Conservation (phyloP, 2,797 vertebrate genomes). For the Borostomias antarcticus region DNA sequence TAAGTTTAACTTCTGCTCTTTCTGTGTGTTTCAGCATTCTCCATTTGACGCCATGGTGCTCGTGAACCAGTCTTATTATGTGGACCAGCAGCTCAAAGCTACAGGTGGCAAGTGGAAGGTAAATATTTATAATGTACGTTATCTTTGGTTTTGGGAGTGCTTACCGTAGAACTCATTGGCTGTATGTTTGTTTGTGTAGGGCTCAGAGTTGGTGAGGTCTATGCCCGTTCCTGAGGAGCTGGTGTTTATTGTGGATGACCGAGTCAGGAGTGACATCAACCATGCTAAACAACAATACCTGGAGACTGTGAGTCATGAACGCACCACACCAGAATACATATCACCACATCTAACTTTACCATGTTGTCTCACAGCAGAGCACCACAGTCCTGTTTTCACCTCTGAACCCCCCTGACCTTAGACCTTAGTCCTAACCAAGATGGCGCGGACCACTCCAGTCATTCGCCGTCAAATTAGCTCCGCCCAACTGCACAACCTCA, state of each 20-base stretch:
- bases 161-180: neutral
- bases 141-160: neutral
- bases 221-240: conserved; percentile 86
- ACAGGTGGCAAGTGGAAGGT: conserved; percentile 93
- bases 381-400: too few relatives aligned
- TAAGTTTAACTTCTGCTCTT: too few relatives aligned
- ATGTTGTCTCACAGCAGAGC: too few relatives aligned
- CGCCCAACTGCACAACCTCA: too few relatives aligned
- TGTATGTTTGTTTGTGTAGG: conserved; percentile 67
- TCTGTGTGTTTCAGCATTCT: conserved; percentile 83
- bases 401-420: too few relatives aligned
- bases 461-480: too few relatives aligned
- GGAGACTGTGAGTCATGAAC: conserved; percentile 73
- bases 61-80: conserved; percentile 77
- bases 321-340: neutral
- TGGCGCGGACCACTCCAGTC: too few relatives aligned
- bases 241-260: conserved; percentile 87
- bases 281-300: conserved; percentile 81
- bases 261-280: conserved; percentile 72
- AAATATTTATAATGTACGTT: conserved; percentile 34
- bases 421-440: too few relatives aligned
- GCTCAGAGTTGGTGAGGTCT: conserved; percentile 78
- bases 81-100: conserved; percentile 83
- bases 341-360: too few relatives aligned
- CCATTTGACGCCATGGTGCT: conserved; percentile 92